phyloP scores from a whole-genome alignment of 2,113 vertebrate species.

The Ictalurus punctatus region DNA sequence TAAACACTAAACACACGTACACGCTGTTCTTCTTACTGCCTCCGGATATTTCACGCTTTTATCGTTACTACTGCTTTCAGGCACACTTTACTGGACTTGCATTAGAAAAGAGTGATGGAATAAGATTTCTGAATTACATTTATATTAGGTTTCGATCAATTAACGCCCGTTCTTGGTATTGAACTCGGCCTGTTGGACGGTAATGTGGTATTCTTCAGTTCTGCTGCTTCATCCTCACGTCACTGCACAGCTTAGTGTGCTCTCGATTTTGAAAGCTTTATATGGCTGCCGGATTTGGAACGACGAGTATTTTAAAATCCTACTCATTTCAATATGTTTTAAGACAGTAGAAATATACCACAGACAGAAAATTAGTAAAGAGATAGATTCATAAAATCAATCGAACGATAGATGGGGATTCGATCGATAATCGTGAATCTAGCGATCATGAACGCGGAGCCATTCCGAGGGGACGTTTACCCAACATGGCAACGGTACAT shows the following conservation, averaged over 20 bases:
- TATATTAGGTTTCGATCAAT: background rate
- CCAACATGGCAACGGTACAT: background rate
- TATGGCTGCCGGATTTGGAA: background rate
- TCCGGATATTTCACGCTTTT: background rate
- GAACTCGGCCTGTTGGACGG: background rate
- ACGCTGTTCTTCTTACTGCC: background rate
- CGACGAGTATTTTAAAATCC: background rate
- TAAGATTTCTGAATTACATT: background rate
- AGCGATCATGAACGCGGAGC: background rate
- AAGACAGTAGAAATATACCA: background rate
- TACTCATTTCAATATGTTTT: background rate
- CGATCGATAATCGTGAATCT: background rate
- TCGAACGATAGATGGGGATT: background rate
- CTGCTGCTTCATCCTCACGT: background rate
- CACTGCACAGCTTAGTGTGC: background rate
- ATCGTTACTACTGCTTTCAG: background rate
- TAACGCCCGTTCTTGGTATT: background rate
- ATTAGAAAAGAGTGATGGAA: background rate
- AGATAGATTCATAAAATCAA: background rate
- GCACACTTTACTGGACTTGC: background rate
- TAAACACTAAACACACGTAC: background rate
- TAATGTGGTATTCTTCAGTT: background rate
- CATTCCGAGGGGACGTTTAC: background rate
- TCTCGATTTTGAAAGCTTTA: background rate
- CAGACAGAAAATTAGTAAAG: background rate